phyloP scores from a whole-genome alignment of 1,140 invertebrate species.

The Halictus rubicundus region DNA sequence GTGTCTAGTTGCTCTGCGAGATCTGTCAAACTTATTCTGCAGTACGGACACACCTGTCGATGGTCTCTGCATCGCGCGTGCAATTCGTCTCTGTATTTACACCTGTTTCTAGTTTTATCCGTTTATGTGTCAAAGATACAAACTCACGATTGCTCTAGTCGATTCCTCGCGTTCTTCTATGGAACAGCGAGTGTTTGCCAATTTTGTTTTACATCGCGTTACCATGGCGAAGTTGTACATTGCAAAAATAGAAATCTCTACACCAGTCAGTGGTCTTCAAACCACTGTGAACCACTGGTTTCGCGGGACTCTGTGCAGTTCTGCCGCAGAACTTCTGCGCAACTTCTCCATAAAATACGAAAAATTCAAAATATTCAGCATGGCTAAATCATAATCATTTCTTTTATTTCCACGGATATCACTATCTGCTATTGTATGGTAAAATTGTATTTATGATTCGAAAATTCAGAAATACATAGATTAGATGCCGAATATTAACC shows the following conservation, averaged over 20 bases:
- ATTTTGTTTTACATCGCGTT: background rate
- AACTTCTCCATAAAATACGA: no score
- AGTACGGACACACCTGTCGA: conserved; percentile 47
- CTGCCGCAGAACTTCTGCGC: no score
- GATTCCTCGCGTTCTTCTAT: background rate
- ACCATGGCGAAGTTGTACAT: background rate
- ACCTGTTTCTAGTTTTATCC: background rate
- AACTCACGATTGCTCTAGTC: background rate
- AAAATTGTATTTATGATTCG: no score
- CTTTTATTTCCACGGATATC: no score
- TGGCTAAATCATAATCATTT: no score
- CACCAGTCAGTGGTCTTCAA: no score
- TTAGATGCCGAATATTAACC: no score
- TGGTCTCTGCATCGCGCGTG: conserved; percentile 49
- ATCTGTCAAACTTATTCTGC: conserved; percentile 73
- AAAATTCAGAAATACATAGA: no score
- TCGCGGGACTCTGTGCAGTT: no score
- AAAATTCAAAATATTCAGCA: no score
- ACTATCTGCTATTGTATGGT: no score
- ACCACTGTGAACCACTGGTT: no score
- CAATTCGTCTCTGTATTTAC: background rate
- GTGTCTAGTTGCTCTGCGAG: conserved; percentile 71
- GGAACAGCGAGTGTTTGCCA: background rate
- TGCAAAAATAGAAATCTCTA: background rate
- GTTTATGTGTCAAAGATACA: background rate